Conservation (phyloP, 2,888 invertebrate species). For the Caenorhabditis virilis region DNA sequence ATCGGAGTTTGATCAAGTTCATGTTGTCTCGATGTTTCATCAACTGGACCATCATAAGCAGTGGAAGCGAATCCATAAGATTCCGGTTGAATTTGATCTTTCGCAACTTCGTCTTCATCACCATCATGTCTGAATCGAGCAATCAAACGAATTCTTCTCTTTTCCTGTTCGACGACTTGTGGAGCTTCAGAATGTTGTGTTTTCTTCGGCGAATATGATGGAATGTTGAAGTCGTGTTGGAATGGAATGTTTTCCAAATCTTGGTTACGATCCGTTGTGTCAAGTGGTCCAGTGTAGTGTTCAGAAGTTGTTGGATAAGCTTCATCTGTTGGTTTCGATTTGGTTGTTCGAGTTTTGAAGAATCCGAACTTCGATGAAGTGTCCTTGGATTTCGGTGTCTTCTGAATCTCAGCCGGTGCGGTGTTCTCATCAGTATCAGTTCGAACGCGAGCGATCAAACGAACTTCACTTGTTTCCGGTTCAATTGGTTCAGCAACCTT, state of each 20-base stretch:
- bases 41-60: conserved; percentile 27
- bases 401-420: conserved; percentile 11
- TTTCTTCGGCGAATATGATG: conserved; percentile 20
- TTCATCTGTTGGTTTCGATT: background rate
- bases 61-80: conserved; percentile 12
- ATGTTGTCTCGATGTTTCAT: conserved; percentile 14
- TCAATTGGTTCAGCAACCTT: conserved; percentile 14
- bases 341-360: too few species aligned
- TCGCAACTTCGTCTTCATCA: conserved; percentile 38
- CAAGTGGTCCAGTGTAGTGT: conserved; percentile 22
- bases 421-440: conserved; percentile 14
- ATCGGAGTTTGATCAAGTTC: conserved; percentile 28
- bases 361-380: conserved; percentile 7
- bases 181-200: background rate
- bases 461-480: conserved; percentile 22
- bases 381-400: conserved; percentile 6
- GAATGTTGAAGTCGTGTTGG: conserved; percentile 7
- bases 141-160: conserved; percentile 6
- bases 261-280: conserved; percentile 8
- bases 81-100: too few species aligned
- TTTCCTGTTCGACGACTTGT: background rate
- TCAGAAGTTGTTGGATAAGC: conserved; percentile 3
- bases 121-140: conserved; percentile 34
- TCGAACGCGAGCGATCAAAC: conserved; percentile 26
- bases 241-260: conserved; percentile 28